These are phyloP conservation scores for Erebia palarica DNA, from an alignment of 2,888 invertebrate species.

Conservation along the genomic window DNA sequence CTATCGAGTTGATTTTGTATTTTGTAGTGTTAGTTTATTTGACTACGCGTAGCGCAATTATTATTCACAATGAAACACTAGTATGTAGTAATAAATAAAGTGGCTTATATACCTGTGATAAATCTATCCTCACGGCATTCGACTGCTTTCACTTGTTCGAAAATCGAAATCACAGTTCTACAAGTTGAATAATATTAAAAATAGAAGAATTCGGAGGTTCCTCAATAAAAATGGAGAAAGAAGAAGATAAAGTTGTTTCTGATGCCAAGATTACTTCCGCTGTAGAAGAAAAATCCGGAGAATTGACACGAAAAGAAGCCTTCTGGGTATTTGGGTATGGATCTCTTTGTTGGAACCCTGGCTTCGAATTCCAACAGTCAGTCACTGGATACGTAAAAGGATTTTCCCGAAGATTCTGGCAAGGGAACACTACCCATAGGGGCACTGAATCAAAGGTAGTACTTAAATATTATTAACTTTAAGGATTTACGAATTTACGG, in stretches of 20 bases:
- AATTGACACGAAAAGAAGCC: conserved; percentile 66
- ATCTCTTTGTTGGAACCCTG: conserved; percentile 96
- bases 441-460: conserved; percentile 90
- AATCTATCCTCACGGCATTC: conserved; percentile 47
- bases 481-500: too few species aligned
- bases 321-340: conserved; percentile 98
- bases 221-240: conserved; percentile 42
- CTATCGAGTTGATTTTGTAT: conserved; percentile 41
- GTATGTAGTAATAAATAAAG: conserved; percentile 59
- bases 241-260: conserved; percentile 20
- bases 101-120: conserved; percentile 56
- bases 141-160: conserved; percentile 50
- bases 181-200: conserved; percentile 18
- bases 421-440: conserved; percentile 92
- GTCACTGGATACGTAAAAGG: conserved; percentile 92
- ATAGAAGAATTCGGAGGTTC: conserved; percentile 29
- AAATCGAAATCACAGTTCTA: conserved; percentile 39
- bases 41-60: conserved; percentile 51
- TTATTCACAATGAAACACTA: conserved; percentile 67
- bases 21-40: conserved; percentile 54
- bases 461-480: conserved; percentile 37
- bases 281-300: conserved; percentile 44
- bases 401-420: conserved; percentile 94
- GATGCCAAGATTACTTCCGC: conserved; percentile 20
- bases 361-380: conserved; percentile 91